Percentiles rank a stretch among this genome's conserved stretches.
Conservation (phyloP, 2,797 vertebrate genomes). For the Pipistrellus nathusii region DNA sequence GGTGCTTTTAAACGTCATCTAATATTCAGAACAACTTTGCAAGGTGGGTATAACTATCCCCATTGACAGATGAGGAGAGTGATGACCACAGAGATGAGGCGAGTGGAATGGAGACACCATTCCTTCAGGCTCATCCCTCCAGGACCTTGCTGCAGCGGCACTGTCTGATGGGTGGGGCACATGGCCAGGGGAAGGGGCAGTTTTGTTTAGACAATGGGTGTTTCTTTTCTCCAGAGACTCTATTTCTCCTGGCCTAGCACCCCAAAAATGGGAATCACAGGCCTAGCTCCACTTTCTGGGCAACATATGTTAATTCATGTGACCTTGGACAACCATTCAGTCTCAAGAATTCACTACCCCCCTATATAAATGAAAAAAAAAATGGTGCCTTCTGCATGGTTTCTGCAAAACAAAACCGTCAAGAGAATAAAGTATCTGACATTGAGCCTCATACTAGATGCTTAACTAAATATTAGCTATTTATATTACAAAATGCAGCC, state of each 20-base stretch:
- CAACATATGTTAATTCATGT: not conserved
- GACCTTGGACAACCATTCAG: not conserved
- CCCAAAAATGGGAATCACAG: not conserved
- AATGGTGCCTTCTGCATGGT: not conserved
- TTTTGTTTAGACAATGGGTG: not conserved
- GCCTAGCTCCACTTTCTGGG: not conserved
- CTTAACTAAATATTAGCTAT: not conserved
- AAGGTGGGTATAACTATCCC: not conserved
- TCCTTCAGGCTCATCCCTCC: not conserved
- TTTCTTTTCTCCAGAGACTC: not conserved
- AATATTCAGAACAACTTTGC: not conserved
- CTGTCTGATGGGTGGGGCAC: accelerated
- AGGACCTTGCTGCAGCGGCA: not conserved
- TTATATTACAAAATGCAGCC: not conserved
- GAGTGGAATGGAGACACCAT: not conserved
- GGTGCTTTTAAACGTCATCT: not conserved
- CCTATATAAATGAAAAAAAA: not conserved
- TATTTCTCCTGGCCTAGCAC: not conserved
- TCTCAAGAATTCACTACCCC: not conserved
- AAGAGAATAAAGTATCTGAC: not conserved
- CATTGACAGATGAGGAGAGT: not conserved
- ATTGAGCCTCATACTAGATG: not conserved
- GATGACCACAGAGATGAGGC: no score
- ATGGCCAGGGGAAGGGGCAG: accelerated
- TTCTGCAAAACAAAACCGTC: not conserved